Percentiles rank a stretch among this genome's conserved stretches.
Evolutionary conservation across 2,888 invertebrate species (phyloP).

Genomic region (Amaurobius ferox): DNA sequence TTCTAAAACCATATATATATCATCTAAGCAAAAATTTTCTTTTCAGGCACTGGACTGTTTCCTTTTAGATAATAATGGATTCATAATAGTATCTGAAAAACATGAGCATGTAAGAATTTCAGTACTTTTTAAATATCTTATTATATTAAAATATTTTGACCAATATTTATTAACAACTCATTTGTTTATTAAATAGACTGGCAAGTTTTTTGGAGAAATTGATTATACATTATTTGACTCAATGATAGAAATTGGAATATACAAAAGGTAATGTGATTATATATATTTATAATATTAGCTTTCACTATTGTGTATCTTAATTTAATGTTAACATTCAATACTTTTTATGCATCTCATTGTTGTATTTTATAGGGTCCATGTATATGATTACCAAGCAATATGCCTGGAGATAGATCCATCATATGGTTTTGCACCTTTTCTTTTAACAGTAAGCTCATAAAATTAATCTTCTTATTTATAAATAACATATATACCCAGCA

Average conservation of each 20-base stretch:
- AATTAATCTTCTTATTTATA: too few relatives aligned
- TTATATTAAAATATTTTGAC: not conserved
- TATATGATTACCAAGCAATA: slow-evolving; percentile 92
- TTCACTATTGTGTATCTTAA: not conserved
- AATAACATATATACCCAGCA: too few relatives aligned
- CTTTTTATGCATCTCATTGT: not conserved
- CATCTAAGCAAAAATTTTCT: not conserved
- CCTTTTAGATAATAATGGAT: slow-evolving; percentile 95
- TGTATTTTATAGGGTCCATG: slow-evolving; percentile 82
- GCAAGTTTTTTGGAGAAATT: slow-evolving; percentile 94
- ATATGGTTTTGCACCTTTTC: slow-evolving; percentile 71
- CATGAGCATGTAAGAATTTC: slow-evolving; percentile 81
- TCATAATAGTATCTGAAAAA: slow-evolving; percentile 92
- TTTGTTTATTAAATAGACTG: slow-evolving; percentile 77
- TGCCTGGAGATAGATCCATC: slow-evolving; percentile 82
- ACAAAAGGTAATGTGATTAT: slow-evolving; percentile 80
- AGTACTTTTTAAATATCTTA: not conserved
- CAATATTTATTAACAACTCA: not conserved
- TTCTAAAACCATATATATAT: too few relatives aligned
- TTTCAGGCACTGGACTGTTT: slow-evolving; percentile 85
- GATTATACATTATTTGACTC: slow-evolving; percentile 96
- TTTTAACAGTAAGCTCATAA: slow-evolving; percentile 72
- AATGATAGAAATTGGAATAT: slow-evolving; percentile 91
- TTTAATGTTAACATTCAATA: not conserved
- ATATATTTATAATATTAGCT: not conserved